These are phyloP conservation scores for Erebia ligea DNA, from an alignment of 2,888 invertebrate species.

Conservation along the genomic window DNA sequence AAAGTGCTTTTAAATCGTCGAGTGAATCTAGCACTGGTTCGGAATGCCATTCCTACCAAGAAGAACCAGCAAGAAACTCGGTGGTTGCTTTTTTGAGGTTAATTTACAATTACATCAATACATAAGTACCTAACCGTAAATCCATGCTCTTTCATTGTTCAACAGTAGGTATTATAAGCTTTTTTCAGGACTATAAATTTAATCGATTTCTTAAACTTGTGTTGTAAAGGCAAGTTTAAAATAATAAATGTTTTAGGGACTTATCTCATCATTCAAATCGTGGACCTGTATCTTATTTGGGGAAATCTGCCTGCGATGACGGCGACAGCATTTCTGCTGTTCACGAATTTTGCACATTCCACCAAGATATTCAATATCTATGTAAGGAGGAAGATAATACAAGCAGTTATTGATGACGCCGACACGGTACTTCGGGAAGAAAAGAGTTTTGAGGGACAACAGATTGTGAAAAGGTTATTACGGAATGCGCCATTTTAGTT, in stretches of 20 bases:
- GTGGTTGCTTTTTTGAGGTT: too few species aligned
- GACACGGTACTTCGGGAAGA: conserved; percentile 52
- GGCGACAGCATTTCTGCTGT: conserved; percentile 68
- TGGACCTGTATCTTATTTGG: conserved; percentile 75
- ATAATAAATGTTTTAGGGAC: conserved; percentile 51
- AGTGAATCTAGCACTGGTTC: too few species aligned
- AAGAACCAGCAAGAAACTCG: too few species aligned
- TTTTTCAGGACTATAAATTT: too few species aligned
- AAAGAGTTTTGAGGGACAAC: conserved; percentile 48
- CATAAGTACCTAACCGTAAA: too few species aligned
- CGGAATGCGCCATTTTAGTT: background rate
- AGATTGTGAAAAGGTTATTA: conserved; percentile 63
- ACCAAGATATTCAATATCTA: conserved; percentile 67
- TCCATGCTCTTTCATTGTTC: too few species aligned
- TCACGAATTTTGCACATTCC: conserved; percentile 73
- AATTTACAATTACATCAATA: too few species aligned
- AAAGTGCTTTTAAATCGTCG: too few species aligned
- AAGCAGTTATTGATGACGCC: conserved; percentile 54
- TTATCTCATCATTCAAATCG: conserved; percentile 72
- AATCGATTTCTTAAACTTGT: too few species aligned
- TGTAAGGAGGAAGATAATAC: conserved; percentile 52
- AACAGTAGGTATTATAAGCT: too few species aligned
- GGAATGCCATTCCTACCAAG: too few species aligned
- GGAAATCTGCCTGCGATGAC: conserved; percentile 75
- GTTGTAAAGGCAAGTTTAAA: too few species aligned